Evolutionary conservation across 2,797 vertebrate genomes (phyloP).

Genomic region (Cyclopterus lumpus): DNA sequence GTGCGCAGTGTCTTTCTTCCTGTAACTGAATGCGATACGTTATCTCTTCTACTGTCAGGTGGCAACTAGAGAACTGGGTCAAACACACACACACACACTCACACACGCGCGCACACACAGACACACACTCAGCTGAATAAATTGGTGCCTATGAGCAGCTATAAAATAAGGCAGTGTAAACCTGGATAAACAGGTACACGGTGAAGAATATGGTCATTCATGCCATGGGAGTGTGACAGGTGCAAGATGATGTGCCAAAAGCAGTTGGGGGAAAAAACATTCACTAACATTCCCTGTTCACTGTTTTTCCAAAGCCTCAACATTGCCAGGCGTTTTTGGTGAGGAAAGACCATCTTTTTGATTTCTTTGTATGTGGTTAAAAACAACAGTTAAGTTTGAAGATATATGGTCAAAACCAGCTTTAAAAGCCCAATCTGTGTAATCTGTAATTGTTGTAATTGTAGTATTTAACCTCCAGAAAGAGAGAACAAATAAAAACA

Average conservation of each 20-base stretch:
- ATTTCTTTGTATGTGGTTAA: background rate
- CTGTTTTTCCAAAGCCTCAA: background rate
- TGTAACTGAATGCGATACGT: background rate
- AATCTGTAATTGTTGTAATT: background rate
- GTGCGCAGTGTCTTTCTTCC: background rate
- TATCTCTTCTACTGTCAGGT: constrained; percentile 13
- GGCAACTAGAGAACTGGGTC: constrained; percentile 32
- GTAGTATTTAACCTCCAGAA: background rate
- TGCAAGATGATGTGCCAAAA: background rate
- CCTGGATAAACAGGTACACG: constrained; percentile 36
- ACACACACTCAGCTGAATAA: constrained; percentile 1
- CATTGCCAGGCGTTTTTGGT: background rate
- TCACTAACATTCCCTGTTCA: background rate
- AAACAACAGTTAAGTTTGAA: background rate
- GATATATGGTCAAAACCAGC: background rate
- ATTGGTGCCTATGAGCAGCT: constrained; percentile 11
- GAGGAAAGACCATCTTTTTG: background rate
- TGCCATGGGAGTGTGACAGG: background rate
- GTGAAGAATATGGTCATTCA: constrained; percentile 17
- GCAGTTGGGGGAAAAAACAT: background rate
- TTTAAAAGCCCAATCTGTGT: background rate
- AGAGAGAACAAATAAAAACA: background rate
- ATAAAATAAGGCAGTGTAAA: constrained; percentile 17
- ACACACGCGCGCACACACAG: background rate
- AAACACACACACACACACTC: constrained; percentile 3